Conservation (phyloP, 1,140 invertebrate species). For the Laodelphax striatellus region DNA sequence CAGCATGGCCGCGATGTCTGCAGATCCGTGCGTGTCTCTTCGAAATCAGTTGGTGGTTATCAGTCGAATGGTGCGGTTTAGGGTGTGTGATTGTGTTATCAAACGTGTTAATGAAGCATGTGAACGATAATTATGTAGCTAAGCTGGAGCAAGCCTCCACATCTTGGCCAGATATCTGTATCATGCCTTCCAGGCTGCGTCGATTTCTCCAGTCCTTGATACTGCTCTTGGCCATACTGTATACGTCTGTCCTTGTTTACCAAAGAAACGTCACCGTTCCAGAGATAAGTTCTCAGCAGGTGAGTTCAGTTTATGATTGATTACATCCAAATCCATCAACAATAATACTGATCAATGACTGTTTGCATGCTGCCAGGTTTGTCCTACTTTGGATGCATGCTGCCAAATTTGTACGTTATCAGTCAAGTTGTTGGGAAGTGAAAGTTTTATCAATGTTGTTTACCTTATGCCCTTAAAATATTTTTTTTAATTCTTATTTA, state of each 20-base stretch:
- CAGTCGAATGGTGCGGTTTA: neutral
- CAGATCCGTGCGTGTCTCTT: neutral
- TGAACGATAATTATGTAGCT: neutral
- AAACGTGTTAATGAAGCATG: neutral
- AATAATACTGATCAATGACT: no score
- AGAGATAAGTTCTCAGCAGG: neutral
- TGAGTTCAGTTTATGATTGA: neutral
- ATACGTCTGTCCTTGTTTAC: slow-evolving; percentile 1
- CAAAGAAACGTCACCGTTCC: neutral
- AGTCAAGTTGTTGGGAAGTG: no score
- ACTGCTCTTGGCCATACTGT: neutral
- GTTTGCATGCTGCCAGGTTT: no score
- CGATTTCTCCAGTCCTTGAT: neutral
- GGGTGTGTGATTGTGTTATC: neutral
- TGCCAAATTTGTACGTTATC: no score
- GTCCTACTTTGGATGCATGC: no score
- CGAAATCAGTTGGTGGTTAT: neutral
- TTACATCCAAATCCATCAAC: no score
- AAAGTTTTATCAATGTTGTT: no score
- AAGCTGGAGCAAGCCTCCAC: neutral
- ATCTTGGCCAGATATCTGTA: neutral
- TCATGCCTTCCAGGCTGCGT: neutral
- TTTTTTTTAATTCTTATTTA: no score
- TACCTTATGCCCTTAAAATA: no score
- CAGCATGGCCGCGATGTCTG: neutral